A percentile compares a stretch with the other conserved stretches of the same genome.
Conservation (phyloP, 2,113 vertebrate species). For the Gavia stellata region DNA sequence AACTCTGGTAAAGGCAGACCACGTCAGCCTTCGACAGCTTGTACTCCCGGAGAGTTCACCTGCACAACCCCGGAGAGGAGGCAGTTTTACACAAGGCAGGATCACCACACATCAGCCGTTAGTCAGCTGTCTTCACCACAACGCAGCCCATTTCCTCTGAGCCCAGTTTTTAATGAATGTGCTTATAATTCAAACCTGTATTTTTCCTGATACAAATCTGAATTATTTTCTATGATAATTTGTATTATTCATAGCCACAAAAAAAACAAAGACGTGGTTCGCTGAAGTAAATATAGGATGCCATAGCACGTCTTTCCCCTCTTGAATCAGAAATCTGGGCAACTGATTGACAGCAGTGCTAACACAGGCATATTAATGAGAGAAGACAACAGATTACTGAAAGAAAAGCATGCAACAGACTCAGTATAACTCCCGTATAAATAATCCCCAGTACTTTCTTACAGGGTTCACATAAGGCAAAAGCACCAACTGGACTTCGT, state of each 20-base stretch:
- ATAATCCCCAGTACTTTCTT: not conserved
- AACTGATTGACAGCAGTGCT: not conserved
- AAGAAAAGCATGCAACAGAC: not conserved
- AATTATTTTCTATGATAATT: not conserved
- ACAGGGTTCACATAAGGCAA: not conserved
- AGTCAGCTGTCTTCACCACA: not conserved
- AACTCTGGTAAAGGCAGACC: not conserved
- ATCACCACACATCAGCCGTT: not conserved
- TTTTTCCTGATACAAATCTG: not conserved
- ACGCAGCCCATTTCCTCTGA: not conserved
- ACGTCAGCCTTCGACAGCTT: not conserved
- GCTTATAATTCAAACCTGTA: not conserved
- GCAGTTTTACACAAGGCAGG: not conserved
- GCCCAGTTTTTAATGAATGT: not conserved
- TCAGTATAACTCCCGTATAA: not conserved
- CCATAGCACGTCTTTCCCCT: not conserved
- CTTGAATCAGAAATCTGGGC: not conserved
- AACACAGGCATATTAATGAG: not conserved
- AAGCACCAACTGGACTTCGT: not conserved
- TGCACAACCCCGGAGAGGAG: not conserved
- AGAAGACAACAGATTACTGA: slow-evolving; percentile 1
- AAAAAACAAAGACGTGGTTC: not conserved
- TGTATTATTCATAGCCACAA: not conserved
- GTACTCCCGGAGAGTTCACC: not conserved
- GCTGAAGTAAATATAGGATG: not conserved